phyloP scores from a whole-genome alignment of 2,113 vertebrate species.

The Carollia perspicillata region DNA sequence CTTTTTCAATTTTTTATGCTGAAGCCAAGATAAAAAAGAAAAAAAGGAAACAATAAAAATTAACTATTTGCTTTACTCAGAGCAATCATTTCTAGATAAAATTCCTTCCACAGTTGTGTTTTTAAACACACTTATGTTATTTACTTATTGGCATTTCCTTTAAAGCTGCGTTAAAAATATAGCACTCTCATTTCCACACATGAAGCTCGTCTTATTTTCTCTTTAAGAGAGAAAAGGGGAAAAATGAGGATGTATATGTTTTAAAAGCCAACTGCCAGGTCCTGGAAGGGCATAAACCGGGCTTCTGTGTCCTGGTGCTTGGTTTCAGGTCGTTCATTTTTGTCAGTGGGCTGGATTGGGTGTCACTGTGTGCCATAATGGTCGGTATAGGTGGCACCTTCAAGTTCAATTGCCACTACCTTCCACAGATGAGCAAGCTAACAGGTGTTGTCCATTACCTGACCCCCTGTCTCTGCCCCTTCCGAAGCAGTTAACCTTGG shows the following conservation, averaged over 20 bases:
- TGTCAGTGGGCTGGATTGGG: neutral
- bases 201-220: neutral
- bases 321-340: neutral
- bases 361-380: neutral
- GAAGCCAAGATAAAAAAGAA: neutral
- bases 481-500: neutral
- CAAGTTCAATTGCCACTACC: neutral
- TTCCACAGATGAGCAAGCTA: neutral
- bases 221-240: neutral
- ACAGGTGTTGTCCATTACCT: neutral
- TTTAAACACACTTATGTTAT: neutral
- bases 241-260: neutral
- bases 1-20: neutral
- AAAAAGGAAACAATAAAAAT: neutral
- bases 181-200: neutral
- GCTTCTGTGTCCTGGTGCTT: neutral
- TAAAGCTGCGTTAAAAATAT: neutral
- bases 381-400: neutral
- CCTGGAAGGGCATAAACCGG: neutral
- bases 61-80: neutral
- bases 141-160: conserved; percentile 6
- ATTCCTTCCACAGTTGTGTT: neutral
- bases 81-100: neutral
- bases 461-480: neutral
- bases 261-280: neutral